phyloP scores from a whole-genome alignment of 2,113 vertebrate genomes.

The Podocnemis expansa region DNA sequence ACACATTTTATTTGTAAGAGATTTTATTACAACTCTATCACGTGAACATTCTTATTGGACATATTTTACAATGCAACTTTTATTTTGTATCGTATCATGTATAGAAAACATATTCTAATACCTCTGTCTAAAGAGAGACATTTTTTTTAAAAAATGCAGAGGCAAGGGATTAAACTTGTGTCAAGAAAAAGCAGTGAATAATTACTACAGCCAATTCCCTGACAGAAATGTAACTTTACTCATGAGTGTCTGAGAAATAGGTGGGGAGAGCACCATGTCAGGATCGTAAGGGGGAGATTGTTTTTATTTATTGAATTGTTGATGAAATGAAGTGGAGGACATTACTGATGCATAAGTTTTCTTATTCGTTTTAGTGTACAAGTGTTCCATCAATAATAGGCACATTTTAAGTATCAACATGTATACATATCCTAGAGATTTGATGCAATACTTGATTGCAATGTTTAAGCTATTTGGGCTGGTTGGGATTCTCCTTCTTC shows the following conservation, averaged over 20 bases:
- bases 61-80: neutral
- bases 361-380: neutral
- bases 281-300: neutral
- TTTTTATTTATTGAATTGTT: neutral
- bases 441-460: neutral
- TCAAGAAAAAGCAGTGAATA: neutral
- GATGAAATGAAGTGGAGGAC: neutral
- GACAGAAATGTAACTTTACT: neutral
- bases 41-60: accelerated
- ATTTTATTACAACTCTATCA: neutral
- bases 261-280: neutral
- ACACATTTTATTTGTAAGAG: neutral
- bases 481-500: neutral
- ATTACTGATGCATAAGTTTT: neutral
- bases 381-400: accelerated
- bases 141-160: no score
- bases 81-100: neutral
- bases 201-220: neutral
- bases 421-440: neutral
- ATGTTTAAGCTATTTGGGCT: accelerated
- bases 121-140: neutral
- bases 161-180: neutral
- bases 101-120: neutral
- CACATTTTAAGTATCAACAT: neutral
- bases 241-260: neutral